Base-by-base conservation (phyloP, 2,113 vertebrate species). In the Agapornis roseicollis region DNA sequence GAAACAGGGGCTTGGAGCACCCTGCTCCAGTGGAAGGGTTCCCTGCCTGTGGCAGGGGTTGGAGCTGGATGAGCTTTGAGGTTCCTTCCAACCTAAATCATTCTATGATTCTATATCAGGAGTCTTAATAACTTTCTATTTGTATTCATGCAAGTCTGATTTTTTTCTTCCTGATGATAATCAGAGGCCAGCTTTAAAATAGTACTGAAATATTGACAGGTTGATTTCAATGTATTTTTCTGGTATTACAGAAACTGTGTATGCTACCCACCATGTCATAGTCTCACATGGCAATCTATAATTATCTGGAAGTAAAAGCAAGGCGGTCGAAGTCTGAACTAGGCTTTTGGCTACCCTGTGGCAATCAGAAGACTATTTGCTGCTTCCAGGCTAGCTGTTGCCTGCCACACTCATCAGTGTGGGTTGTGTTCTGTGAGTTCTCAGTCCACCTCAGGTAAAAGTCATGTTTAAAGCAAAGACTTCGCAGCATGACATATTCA, bases 261-360 rank as follows among this genome's bases (percentile, higher is more conserved):
- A 49, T 60, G 20, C 55, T 94, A 58, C 16, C 25, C 10, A 44
- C 15, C 20, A 31, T 63, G 50, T 66, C 46, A 12, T 3, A 50
- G 29, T 66, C 50, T 82, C 61, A 31, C 17, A 7, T 14, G 15
- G 11, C 11, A 52, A 87, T 61, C 78, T 68, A 6, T 90, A 42
- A 69, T 94, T 89, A 89, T 81, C 35, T 94, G 89, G 66, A 79
- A 80, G 49, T 47, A 58, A 85, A 94, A 88, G 41, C 85, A 89
- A 86, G 35, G 27, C n/a, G 82, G 22, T 37, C 4, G 79, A 86
- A 87, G 31, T 16, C 17, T 66, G 89, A 95, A 65, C 90, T 81
- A 73, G 72, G 71, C 53, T 35, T 94, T 91, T 95, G 87, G 79
- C n/a, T 72, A 37, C 65, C 81, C 94, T 23, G 5, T 89, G 63